Conservation (phyloP, 2,888 invertebrate species). For the Zelleria hepariella region DNA sequence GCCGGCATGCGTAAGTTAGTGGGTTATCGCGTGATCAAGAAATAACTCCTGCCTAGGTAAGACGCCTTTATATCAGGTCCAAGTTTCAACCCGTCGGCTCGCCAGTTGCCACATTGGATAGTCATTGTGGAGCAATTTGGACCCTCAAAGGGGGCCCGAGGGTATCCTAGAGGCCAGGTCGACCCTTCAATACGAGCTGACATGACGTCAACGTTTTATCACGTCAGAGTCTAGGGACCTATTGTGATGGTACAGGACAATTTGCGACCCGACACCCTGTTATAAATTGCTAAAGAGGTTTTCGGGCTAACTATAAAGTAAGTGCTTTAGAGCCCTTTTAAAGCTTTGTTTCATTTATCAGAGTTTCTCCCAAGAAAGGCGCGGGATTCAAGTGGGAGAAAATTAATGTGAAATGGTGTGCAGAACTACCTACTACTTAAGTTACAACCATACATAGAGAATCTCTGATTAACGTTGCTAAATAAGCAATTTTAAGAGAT, state of each 20-base stretch:
- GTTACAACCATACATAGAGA: no score
- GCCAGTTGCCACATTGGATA: slow-evolving; percentile 36
- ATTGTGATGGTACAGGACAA: background rate
- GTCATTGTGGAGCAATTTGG: slow-evolving; percentile 44
- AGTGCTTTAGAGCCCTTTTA: background rate
- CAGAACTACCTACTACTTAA: no score
- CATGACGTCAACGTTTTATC: background rate
- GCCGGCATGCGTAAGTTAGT: background rate
- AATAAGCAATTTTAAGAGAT: background rate
- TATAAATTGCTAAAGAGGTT: background rate
- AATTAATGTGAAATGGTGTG: no score
- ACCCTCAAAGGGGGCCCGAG: slow-evolving; percentile 34
- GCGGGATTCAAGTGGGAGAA: no score
- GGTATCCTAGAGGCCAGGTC: slow-evolving; percentile 22
- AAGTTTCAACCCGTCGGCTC: slow-evolving; percentile 21
- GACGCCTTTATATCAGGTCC: background rate
- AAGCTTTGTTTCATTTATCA: background rate
- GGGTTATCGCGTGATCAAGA: background rate
- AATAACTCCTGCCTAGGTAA: background rate
- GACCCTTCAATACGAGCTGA: slow-evolving; percentile 14
- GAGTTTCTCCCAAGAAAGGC: no score
- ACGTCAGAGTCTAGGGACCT: background rate
- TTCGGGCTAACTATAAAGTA: background rate
- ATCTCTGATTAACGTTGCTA: no score
- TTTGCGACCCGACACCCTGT: background rate